Evolutionary conservation across 1,140 invertebrate species (phyloP).

Genomic region (Calosoma granatense): DNA sequence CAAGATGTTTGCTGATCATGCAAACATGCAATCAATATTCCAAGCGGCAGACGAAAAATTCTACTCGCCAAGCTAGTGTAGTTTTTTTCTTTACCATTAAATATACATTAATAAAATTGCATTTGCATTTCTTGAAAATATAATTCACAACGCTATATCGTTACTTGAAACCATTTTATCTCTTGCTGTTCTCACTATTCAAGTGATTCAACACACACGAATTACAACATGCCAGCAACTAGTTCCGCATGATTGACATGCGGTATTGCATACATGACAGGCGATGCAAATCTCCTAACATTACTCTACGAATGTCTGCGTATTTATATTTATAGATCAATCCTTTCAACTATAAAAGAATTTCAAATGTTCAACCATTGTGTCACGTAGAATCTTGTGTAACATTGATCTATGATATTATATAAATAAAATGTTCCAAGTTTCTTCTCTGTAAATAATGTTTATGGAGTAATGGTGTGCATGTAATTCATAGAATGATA

Average conservation of each 20-base stretch:
- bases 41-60: background rate
- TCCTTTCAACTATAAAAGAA: no score
- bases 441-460: no score
- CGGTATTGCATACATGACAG: no score
- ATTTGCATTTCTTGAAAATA: conserved; percentile 9
- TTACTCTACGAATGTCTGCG: no score
- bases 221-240: background rate
- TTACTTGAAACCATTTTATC: background rate
- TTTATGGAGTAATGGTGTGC: no score
- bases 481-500: no score
- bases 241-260: background rate
- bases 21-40: conserved; percentile 5
- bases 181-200: background rate
- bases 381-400: no score
- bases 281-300: no score
- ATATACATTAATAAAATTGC: conserved; percentile 9
- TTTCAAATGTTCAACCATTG: no score
- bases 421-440: no score
- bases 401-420: no score
- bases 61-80: background rate
- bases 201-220: background rate
- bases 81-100: conserved; percentile 1
- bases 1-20: conserved; percentile 5
- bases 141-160: background rate
- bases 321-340: no score